These are phyloP conservation scores for Eurystomus glaucurus DNA, from an alignment of 2,797 vertebrate species.

Conservation along the genomic window DNA sequence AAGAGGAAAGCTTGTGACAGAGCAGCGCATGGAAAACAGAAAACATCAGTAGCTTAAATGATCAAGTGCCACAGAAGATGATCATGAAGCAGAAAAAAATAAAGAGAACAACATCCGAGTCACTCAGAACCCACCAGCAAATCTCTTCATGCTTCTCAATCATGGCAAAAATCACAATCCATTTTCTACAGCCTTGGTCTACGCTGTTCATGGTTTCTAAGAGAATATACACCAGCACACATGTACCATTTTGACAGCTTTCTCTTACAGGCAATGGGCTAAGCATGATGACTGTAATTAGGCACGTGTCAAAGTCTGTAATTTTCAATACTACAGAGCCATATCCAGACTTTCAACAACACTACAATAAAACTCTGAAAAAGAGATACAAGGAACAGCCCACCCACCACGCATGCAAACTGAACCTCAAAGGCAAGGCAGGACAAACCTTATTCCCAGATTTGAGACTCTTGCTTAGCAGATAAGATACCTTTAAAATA, in stretches of 20 bases:
- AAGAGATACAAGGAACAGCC: background rate
- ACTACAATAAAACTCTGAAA: background rate
- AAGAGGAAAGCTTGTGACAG: background rate
- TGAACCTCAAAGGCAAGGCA: background rate
- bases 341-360: background rate
- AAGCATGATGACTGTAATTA: background rate
- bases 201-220: accelerated
- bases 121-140: background rate
- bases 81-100: background rate
- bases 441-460: background rate
- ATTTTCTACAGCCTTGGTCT: background rate
- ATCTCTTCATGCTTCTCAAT: background rate
- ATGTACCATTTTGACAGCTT: accelerated
- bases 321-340: background rate
- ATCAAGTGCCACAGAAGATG: background rate
- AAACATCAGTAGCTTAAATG: background rate
- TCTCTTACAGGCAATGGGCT: background rate
- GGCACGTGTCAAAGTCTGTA: background rate
- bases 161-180: background rate
- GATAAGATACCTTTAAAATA: background rate
- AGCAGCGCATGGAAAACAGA: background rate
- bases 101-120: background rate
- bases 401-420: background rate
- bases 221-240: accelerated
- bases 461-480: background rate